Conservation (phyloP, 2,888 invertebrate species). For the Cantharis rustica region DNA sequence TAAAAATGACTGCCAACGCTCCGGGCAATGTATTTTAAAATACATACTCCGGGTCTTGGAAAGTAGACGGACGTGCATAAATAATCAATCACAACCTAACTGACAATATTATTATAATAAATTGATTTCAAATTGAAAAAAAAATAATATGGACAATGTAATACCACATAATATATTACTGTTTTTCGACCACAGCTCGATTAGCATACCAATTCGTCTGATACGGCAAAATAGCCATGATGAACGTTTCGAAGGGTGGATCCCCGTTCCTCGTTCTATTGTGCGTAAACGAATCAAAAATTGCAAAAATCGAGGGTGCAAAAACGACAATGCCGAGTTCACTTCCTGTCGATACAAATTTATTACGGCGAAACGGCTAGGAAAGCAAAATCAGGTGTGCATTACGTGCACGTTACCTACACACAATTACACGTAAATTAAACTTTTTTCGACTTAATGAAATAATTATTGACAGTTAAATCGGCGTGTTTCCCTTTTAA, state of each 20-base stretch:
- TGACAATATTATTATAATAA: neutral
- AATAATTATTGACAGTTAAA: constrained; percentile 7
- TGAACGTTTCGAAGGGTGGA: neutral
- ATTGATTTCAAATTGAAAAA: neutral
- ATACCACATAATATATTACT: neutral
- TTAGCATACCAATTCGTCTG: neutral
- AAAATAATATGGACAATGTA: neutral
- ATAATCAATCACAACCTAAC: neutral
- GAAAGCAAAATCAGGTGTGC: neutral
- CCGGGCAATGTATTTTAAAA: neutral
- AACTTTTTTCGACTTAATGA: neutral
- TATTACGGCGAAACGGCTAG: neutral
- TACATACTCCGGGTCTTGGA: neutral
- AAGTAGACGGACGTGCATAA: neutral
- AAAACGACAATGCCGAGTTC: neutral
- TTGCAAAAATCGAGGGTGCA: neutral
- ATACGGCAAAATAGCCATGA: neutral
- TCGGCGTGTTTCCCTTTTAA: neutral
- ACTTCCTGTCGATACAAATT: neutral
- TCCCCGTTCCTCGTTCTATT: neutral
- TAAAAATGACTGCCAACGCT: neutral
- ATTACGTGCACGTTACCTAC: neutral
- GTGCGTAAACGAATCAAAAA: neutral
- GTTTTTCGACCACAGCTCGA: neutral
- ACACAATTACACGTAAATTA: neutral